Percentiles rank a stretch among this genome's conserved stretches.
These are phyloP conservation scores for Cheilosia variabilis DNA, from an alignment of 2,888 invertebrate genomes.

Conservation along the genomic window DNA sequence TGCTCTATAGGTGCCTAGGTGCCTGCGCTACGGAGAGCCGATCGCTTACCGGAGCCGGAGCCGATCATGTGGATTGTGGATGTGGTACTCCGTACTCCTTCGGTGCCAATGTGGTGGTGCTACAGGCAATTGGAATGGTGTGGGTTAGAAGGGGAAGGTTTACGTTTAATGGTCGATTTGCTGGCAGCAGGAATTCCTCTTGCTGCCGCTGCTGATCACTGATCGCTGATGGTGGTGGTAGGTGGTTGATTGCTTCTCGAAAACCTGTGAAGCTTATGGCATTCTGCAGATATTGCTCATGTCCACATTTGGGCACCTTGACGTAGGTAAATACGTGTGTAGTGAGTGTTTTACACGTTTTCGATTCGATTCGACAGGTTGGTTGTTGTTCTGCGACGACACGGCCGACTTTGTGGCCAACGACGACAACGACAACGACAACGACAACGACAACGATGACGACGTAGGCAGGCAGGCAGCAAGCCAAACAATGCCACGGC, in stretches of 20 bases:
- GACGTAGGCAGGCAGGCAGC: conserved; percentile 56
- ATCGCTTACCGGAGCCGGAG: conserved; percentile 28
- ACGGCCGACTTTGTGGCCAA: conserved; percentile 64
- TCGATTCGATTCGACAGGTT: conserved; percentile 75
- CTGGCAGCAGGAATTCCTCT: conserved; percentile 44
- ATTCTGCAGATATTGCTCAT: conserved; percentile 73
- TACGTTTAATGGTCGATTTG: conserved; percentile 52
- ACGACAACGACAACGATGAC: conserved; percentile 24
- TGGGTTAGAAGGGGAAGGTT: conserved; percentile 74
- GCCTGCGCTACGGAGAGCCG: conserved; percentile 31
- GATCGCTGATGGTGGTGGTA: conserved; percentile 39
- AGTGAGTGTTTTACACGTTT: conserved; percentile 75
- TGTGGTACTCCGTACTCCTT: no score
- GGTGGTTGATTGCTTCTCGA: conserved; percentile 63
- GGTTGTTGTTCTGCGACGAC: conserved; percentile 60
- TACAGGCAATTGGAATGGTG: conserved; percentile 29
- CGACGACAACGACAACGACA: conserved; percentile 22
- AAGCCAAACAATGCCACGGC: conserved; percentile 74
- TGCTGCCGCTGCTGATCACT: conserved; percentile 14
- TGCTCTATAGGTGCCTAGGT: conserved; percentile 25
- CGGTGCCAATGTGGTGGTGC: conserved; percentile 32
- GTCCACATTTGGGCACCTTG: conserved; percentile 74
- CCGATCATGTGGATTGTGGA: not conserved
- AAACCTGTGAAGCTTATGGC: conserved; percentile 72
- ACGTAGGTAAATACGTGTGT: conserved; percentile 72